Base-by-base conservation (phyloP, 2,797 vertebrate species). In the Schizothorax lantsangensis region DNA sequence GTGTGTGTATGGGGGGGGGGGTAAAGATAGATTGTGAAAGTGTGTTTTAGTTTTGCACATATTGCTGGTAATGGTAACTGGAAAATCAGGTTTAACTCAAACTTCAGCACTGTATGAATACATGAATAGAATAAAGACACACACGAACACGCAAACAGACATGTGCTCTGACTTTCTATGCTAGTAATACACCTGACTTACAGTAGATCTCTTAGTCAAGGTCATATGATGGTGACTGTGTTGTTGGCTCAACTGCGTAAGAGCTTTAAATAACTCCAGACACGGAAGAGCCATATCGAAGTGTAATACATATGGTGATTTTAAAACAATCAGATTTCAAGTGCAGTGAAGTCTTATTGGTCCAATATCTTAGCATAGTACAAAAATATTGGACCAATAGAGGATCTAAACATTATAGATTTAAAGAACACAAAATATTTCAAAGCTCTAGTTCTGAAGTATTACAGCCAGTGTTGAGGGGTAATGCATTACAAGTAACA, bases 71-170 rank as follows among this genome's bases (percentile, higher is more conserved):
- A 87, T 83, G 47, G n/a, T 79, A 88, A 87, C 89, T 87, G 87
- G 89, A 90, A 90, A 90, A 87, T 89, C 89, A 83, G 88, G 89
- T 88, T 85, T 33, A 86, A 81, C 86, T 81, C 66, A 69, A 84
- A 47, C 79, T 36, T 73, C 77, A 79, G 26, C 79, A 86, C 74
- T 81, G 47, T 52, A 54, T 6, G 74, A 83, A 88, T 40, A 64
- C 23, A 84, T 79, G 77, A 79, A 74, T 87, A 73, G 83, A 80
- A 81, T 86, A 81, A 62, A 78, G 69, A 68, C 59, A 57, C 79
- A 85, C 26, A 49, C 11, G 74, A 73, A 64, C 72, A 88, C 57
- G 30, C 82, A 85, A 77, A 80, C 59, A 85, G 66, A 79, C 82
- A 87, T 77, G 66, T 73, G 77, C 81, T 43, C 52, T 49, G 26